Evolutionary conservation across 30 jellyfish, hydroid and myxozoan species (phyloP).

Genomic region (Aurelia sp.): DNA sequence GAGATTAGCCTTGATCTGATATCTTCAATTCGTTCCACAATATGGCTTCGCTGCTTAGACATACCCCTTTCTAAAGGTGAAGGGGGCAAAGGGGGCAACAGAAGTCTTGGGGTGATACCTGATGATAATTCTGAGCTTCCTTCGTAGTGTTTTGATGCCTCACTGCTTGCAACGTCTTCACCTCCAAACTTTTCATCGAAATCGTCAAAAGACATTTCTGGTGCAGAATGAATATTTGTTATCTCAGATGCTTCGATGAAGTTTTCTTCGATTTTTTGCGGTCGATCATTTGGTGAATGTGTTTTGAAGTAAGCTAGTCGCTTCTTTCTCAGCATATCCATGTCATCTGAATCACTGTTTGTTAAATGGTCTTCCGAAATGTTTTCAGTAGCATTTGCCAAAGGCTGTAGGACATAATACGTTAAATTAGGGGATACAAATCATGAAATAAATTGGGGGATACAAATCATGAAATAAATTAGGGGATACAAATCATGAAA

Average conservation of each 20-base stretch:
- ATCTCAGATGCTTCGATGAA: not conserved
- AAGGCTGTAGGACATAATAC: too few relatives aligned
- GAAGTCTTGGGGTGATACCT: slow-evolving; percentile 11
- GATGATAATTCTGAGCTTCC: slow-evolving; percentile 6
- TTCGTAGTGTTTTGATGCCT: not conserved
- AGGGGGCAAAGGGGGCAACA: slow-evolving; percentile 25
- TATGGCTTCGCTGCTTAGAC: not conserved
- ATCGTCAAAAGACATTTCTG: not conserved
- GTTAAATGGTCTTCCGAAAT: not conserved
- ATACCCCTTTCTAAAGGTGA: not conserved
- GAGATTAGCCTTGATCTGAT: not conserved
- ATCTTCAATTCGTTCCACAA: not conserved
- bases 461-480: too few relatives aligned
- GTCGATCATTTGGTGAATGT: not conserved
- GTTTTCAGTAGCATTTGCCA: too few relatives aligned
- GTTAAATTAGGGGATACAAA: too few relatives aligned
- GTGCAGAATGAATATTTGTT: not conserved
- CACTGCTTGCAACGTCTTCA: not conserved
- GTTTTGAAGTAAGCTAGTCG: slow-evolving; percentile 33
- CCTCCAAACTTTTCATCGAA: not conserved
- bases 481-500: too few relatives aligned
- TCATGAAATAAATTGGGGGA: too few relatives aligned
- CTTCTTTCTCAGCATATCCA: slow-evolving; percentile 16
- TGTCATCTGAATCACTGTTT: not conserved
- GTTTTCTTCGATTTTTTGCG: not conserved